These are phyloP conservation scores for Schlechtendalia chinensis DNA, from an alignment of 1,140 invertebrate species.

Conservation along the genomic window DNA sequence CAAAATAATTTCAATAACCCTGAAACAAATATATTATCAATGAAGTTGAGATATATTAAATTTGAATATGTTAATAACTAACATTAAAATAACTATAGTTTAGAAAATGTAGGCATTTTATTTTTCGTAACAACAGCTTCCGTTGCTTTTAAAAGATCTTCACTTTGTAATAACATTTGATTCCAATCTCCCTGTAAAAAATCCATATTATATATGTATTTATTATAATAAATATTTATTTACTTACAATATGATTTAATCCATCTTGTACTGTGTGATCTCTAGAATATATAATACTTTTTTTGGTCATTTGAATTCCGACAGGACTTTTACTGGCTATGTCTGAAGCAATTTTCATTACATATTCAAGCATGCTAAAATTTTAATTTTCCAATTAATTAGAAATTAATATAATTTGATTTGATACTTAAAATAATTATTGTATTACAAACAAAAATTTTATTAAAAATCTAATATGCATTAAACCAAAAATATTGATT, in stretches of 20 bases:
- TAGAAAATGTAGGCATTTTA: constrained; percentile 67
- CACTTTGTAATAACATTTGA: constrained; percentile 82
- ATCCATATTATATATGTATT: constrained; percentile 50
- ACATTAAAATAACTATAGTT: constrained; percentile 61
- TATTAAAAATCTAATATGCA: neutral
- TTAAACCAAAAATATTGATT: too few species aligned
- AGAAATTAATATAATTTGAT: too few species aligned
- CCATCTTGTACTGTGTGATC: constrained; percentile 84
- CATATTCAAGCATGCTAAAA: constrained; percentile 67
- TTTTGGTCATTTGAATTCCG: constrained; percentile 87
- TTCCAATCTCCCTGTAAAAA: constrained; percentile 73
- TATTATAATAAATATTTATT: too few species aligned
- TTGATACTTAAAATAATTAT: neutral
- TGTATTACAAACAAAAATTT: neutral
- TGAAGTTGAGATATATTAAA: too few species aligned
- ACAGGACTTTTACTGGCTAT: constrained; percentile 93
- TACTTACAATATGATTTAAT: constrained; percentile 83
- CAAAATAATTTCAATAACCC: too few species aligned
- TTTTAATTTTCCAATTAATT: constrained; percentile 19
- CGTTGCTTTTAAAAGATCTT: constrained; percentile 81
- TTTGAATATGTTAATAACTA: too few species aligned
- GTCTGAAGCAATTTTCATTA: constrained; percentile 69
- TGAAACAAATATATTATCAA: too few species aligned
- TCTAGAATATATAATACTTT: constrained; percentile 78
- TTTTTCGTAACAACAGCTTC: constrained; percentile 73